Evolutionary conservation across 2,888 invertebrate species (phyloP), one percentile per base, ranked within the genome.

Genomic region (Zeuzera pyrina): DNA sequence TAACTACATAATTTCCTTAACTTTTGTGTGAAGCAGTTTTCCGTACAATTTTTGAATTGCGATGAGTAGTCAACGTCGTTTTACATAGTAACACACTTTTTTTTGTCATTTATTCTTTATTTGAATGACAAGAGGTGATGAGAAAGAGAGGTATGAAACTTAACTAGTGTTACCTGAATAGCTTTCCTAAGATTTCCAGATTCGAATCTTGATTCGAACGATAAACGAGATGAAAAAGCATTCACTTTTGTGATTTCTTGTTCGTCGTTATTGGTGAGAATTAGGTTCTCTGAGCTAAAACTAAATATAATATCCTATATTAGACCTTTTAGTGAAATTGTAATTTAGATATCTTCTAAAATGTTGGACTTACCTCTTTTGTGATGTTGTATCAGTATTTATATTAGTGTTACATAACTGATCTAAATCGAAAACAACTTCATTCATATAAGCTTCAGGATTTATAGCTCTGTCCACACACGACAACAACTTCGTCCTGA

Each of bases 201-300:
- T 64, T 95, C 95, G 73, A 95, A 95, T 55, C 93, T 86, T 3
- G 94, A 91, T 61, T 94, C 94, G 63, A 95, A 95, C 31, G 83
- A 74, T 25, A 94, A 74, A 47, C 76, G 66, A 41, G 74, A 76
- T 1, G 72, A 52, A 43, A 66, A 79, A 22, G 45, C 52, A 52
- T 68, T 69, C 43, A 71, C 45, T 65, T 78, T 66, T 23, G 61
- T 42, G 51, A 85, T 52, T 68, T 85, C 81, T 42, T 72, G 71
- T 43, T 85, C 84, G 47, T 88, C 87, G 15, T 56, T 71, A 47
- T 87, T 87, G 30, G 56, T 58, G 2, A 87, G 57, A 31, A 72
- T 53, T 10, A 62, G 10, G 22, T 15, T 28, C 7, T 79, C 79
- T 11, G 52, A 37, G 39, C 78, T 85, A 49, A 57, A 70, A 74